A percentile compares a stretch with the other conserved stretches of the same genome.
Evolutionary conservation across 2,113 vertebrate species (phyloP).

Genomic region (Lathamus discolor): DNA sequence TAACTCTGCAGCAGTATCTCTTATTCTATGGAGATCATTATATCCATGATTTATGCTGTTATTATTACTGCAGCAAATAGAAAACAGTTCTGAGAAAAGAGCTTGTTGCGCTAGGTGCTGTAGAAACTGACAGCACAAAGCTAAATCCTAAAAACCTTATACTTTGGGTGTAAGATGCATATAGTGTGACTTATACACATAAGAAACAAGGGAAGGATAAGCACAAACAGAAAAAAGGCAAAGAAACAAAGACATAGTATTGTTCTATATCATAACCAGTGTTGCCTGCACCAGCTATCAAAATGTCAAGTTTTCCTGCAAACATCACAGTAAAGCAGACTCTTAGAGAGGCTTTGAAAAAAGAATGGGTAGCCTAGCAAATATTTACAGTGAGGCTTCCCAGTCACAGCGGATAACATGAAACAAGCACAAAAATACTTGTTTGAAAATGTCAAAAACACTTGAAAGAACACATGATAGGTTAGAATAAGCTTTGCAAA

Average conservation of each 20-base stretch:
- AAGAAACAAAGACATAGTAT: neutral
- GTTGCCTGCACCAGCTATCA: neutral
- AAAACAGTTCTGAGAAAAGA: neutral
- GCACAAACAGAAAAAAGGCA: neutral
- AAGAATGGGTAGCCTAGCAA: neutral
- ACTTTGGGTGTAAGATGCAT: neutral
- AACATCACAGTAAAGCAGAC: neutral
- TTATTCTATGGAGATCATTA: neutral
- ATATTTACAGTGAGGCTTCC: neutral
- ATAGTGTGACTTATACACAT: neutral
- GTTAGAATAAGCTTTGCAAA: neutral
- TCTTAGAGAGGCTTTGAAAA: neutral
- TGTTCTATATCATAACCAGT: neutral
- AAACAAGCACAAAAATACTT: neutral
- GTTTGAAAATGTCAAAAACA: neutral
- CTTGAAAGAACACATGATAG: neutral
- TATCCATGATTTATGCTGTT: neutral
- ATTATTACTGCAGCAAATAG: neutral
- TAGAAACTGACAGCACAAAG: neutral
- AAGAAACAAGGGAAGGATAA: neutral
- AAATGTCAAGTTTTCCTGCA: neutral
- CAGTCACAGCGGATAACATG: neutral
- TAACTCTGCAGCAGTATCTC: neutral
- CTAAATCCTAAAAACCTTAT: neutral
- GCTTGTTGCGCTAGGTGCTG: neutral